Evolutionary conservation across 2,888 invertebrate genomes (phyloP).

Genomic region (Galerucella nymphaeae): DNA sequence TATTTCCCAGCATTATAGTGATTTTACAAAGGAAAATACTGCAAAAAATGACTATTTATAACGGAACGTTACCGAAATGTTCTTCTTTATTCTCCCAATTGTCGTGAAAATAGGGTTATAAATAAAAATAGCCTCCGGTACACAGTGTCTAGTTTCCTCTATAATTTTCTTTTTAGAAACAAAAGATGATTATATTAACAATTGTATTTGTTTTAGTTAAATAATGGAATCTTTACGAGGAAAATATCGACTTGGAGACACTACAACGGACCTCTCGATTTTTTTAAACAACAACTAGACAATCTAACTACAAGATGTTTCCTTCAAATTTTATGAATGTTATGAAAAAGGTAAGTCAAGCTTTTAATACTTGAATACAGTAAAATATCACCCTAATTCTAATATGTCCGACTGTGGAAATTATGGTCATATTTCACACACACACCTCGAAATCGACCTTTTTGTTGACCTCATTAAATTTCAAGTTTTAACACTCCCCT

Average conservation of each 20-base stretch:
- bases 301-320: slow-evolving; percentile 74
- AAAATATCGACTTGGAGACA: slow-evolving; percentile 15
- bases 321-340: slow-evolving; percentile 92
- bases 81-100: no score
- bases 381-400: no score
- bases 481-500: slow-evolving; percentile 3
- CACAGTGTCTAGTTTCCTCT: background rate
- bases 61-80: no score
- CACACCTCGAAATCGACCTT: slow-evolving; percentile 15
- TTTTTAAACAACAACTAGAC: slow-evolving; percentile 20
- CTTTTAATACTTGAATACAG: no score
- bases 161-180: background rate
- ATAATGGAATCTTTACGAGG: slow-evolving; percentile 26
- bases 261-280: slow-evolving; percentile 10
- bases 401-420: background rate
- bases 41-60: no score
- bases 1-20: no score
- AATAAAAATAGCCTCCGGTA: no score
- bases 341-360: slow-evolving; percentile 85
- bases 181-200: no score
- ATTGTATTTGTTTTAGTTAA: slow-evolving; percentile 19
- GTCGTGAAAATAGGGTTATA: no score
- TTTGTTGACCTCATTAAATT: slow-evolving; percentile 16
- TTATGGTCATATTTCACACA: background rate
- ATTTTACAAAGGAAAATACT: no score